phyloP scores from a whole-genome alignment of 1,140 invertebrate species.

The Bombus vancouverensis region DNA sequence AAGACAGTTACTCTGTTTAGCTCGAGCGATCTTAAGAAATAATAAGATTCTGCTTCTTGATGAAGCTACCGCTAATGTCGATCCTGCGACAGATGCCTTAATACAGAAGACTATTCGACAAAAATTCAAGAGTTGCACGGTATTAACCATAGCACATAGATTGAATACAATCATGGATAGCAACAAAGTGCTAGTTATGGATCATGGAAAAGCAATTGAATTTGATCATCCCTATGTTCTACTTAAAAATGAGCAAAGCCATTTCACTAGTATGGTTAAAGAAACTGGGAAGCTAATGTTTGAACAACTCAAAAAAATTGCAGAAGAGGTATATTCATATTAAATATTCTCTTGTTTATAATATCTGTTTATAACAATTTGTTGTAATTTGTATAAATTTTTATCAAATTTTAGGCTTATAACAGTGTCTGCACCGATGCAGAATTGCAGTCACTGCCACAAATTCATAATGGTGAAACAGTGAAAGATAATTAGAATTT shows the following conservation, averaged over 20 bases:
- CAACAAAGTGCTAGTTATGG: conserved; percentile 81
- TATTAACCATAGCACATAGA: conserved; percentile 86
- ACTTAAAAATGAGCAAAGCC: conserved; percentile 79
- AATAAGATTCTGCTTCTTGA: conserved; percentile 88
- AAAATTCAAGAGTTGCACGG: conserved; percentile 85
- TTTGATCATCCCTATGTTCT: conserved; percentile 85
- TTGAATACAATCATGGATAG: conserved; percentile 84
- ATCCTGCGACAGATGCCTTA: conserved; percentile 85
- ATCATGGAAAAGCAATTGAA: conserved; percentile 81
- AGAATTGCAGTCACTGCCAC: background rate
- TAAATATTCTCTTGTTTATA: too few relatives aligned
- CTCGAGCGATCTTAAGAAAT: conserved; percentile 87
- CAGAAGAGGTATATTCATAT: conserved; percentile 74
- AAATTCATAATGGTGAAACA: background rate
- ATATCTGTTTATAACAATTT: background rate
- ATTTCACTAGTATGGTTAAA: conserved; percentile 80
- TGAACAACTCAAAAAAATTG: conserved; percentile 77
- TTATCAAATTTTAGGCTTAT: conserved; percentile 51
- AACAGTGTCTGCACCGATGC: background rate
- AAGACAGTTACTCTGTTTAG: conserved; percentile 90
- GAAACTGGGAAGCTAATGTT: conserved; percentile 80
- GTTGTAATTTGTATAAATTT: background rate
- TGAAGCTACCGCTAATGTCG: conserved; percentile 90
- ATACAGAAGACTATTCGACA: conserved; percentile 86
- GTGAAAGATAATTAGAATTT: conserved; percentile 1